phyloP scores from a whole-genome alignment of 2,113 vertebrate genomes.

The Nansenia antarctica region DNA sequence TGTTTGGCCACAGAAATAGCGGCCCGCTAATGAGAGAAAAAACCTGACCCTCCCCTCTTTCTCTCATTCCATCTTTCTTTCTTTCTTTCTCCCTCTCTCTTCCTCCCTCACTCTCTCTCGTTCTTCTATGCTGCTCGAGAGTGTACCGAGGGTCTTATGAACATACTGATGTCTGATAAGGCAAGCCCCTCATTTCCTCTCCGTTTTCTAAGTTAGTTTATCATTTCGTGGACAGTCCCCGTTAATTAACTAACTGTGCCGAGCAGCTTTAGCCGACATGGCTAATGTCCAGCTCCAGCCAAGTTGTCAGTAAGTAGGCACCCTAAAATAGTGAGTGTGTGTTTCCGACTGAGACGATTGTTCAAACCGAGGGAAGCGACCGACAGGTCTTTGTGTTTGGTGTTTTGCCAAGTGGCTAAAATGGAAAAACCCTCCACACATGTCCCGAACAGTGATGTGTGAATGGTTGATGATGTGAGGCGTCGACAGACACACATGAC shows the following conservation, averaged over 20 bases:
- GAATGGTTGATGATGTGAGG: slow-evolving; percentile 32
- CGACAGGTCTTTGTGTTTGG: not conserved
- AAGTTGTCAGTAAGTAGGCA: no score
- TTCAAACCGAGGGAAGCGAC: slow-evolving; percentile 19
- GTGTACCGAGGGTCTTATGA: slow-evolving; percentile 17
- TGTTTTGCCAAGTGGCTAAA: slow-evolving; percentile 15
- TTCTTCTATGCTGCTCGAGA: not conserved
- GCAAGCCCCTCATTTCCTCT: slow-evolving; percentile 13
- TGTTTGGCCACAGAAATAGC: slow-evolving; percentile 31
- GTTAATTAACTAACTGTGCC: no score
- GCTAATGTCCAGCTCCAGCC: no score
- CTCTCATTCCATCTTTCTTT: slow-evolving; percentile 10
- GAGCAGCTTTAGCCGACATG: no score
- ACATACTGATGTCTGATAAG: slow-evolving; percentile 40
- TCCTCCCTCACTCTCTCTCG: slow-evolving; percentile 13
- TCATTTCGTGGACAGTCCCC: no score
- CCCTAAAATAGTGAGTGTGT: no score
- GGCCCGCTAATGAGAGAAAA: slow-evolving; percentile 25
- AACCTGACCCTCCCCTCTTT: slow-evolving; percentile 14
- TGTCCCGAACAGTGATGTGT: slow-evolving; percentile 36
- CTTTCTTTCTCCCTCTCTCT: slow-evolving; percentile 21
- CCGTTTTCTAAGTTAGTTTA: slow-evolving; percentile 3
- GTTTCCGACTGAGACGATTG: slow-evolving; percentile 9
- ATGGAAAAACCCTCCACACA: slow-evolving; percentile 26
- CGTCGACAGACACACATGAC: slow-evolving; percentile 39